Conservation (phyloP, 2,113 vertebrate genomes). For the Eolophus roseicapilla region DNA sequence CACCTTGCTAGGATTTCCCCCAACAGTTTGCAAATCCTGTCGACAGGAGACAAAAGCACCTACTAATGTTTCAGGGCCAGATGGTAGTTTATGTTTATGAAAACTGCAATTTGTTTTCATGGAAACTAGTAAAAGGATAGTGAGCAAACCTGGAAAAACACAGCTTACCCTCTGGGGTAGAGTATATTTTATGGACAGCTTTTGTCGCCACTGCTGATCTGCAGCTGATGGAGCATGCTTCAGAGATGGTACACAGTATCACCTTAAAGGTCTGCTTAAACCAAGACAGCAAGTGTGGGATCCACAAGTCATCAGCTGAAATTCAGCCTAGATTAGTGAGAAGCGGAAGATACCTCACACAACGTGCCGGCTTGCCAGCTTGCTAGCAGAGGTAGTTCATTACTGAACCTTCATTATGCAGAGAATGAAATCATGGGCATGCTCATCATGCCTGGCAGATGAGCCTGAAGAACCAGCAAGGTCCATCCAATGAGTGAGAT, state of each 20-base stretch:
- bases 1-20: conserved; percentile 45
- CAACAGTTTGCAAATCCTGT: conserved; percentile 1
- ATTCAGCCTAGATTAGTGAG: not conserved
- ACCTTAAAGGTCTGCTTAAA: not conserved
- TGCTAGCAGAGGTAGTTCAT: not conserved
- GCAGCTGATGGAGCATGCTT: not conserved
- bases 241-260: not conserved
- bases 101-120: conserved; percentile 47
- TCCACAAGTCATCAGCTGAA: not conserved
- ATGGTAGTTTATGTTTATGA: conserved; percentile 52
- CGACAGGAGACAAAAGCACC: not conserved
- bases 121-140: conserved; percentile 34
- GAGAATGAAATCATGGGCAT: not conserved
- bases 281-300: not conserved
- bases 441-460: not conserved
- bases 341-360: not conserved
- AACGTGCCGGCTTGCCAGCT: not conserved
- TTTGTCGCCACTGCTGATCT: not conserved
- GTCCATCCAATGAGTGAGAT: not conserved
- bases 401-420: not conserved
- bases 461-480: not conserved
- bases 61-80: conserved; percentile 13
- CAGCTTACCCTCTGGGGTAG: not conserved
- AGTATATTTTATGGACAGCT: not conserved
- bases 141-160: not conserved